Percentiles rank a stretch among this genome's conserved stretches.
These are phyloP conservation scores for Drosophila kambysellisi DNA, from an alignment of 2,888 invertebrate species.

Conservation along the genomic window DNA sequence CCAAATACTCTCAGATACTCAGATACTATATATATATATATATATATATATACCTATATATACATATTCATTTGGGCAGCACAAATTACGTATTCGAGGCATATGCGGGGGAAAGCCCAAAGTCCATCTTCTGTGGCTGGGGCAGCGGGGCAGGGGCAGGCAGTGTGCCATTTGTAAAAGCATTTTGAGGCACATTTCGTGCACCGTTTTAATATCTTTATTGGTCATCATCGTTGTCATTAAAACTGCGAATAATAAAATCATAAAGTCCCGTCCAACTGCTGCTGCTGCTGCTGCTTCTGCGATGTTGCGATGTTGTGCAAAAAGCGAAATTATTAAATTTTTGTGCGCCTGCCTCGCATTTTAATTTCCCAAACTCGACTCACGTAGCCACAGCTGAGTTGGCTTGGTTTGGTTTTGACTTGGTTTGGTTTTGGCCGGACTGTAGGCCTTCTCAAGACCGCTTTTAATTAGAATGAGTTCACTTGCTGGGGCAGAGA, in stretches of 20 bases:
- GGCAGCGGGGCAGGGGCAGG: constrained; percentile 22
- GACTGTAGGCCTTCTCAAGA: constrained; percentile 9
- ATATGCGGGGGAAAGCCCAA: constrained; percentile 66
- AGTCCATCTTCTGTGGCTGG: constrained; percentile 13
- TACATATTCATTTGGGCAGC: constrained; percentile 68
- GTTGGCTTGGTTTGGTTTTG: constrained; percentile 26
- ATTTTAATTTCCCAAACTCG: constrained; percentile 60
- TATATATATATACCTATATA: constrained; percentile 49
- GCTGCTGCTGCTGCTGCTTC: constrained; percentile 10
- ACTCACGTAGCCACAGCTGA: constrained; percentile 64
- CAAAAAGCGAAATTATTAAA: constrained; percentile 82
- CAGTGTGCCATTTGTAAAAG: constrained; percentile 71
- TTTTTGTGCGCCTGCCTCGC: constrained; percentile 66
- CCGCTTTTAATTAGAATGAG: constrained; percentile 79
- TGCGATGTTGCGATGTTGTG: constrained; percentile 41
- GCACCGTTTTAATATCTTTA: constrained; percentile 81
- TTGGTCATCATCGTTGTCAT: constrained; percentile 79
- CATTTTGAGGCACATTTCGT: constrained; percentile 77
- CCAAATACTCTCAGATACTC: constrained; percentile 37
- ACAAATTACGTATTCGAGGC: constrained; percentile 63
- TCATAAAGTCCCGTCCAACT: constrained; percentile 55
- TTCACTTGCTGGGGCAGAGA: constrained; percentile 55
- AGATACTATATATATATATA: constrained; percentile 1
- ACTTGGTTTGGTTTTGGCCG: constrained; percentile 6
- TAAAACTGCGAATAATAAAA: constrained; percentile 78